Percentiles rank a stretch among this genome's conserved stretches.
These are phyloP conservation scores for Araneus ventricosus DNA, from an alignment of 1,140 invertebrate species.

Conservation along the genomic window DNA sequence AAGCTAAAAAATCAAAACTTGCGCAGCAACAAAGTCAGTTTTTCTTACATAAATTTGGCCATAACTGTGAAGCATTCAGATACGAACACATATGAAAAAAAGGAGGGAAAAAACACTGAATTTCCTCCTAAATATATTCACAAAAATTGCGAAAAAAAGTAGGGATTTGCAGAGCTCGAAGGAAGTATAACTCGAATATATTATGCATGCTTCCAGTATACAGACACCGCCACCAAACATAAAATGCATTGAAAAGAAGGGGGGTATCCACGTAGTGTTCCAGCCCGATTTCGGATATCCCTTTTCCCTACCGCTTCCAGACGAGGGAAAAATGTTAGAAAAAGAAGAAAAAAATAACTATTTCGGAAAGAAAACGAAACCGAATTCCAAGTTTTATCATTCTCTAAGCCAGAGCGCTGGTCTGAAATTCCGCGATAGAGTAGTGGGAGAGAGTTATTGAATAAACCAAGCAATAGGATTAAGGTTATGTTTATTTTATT, in stretches of 20 bases:
- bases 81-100: neutral
- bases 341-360: neutral
- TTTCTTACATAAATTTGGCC: no score
- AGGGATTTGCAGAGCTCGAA: neutral
- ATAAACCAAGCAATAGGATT: neutral
- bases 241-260: neutral
- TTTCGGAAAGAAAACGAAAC: neutral
- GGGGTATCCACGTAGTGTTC: neutral
- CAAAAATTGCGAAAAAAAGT: neutral
- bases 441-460: neutral
- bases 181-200: slow-evolving; percentile 6
- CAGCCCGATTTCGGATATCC: neutral
- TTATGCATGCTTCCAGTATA: neutral
- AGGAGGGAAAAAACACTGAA: neutral
- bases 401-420: neutral
- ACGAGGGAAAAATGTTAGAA: neutral
- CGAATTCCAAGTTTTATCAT: neutral
- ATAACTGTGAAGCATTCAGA: no score
- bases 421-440: neutral
- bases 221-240: neutral
- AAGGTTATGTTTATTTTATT: slow-evolving; percentile 31
- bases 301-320: neutral
- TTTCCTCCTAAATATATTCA: neutral
- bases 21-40: no score
- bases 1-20: no score